Base-by-base conservation (phyloP, 2,797 vertebrate genomes). In the Sebastes flavidus region DNA sequence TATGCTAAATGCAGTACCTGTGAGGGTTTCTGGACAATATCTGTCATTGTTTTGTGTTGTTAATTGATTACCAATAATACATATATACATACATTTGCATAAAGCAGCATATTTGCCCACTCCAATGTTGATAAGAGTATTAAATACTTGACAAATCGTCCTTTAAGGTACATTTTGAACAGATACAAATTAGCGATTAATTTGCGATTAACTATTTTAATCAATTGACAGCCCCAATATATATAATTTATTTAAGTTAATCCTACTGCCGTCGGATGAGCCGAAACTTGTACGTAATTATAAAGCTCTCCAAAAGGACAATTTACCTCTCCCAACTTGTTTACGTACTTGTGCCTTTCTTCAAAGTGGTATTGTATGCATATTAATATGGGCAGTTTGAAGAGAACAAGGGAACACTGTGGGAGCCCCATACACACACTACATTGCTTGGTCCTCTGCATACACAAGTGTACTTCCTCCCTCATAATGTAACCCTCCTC, bases 391-490 rank as follows among this genome's bases (percentile, higher is more conserved):
- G 1, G 3, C 18, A 16, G 20, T 70, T 49, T 84, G 20, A 75
- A 30, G 52, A 65, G 32, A 77, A 38, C 3, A 34, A 18, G 20
- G 58, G 61, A 30, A 78, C 55, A 54, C 25, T 61, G 38, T 27
- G 55, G 24, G 32, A 60, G 72, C 18, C 46, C 55, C 8, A 29
- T 7, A 32, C n/a, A 65, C 54, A 72, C 46, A 76, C 60, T 54
- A 38, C 8, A 5, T 56, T 27, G 42, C 10, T 16, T 22, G 25
- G 12, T 63, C 22, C 30, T 81, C 58, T 72, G 29, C 11, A 75
- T 42, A 82, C 65, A 72, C 60, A 66, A 75, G 65, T 61, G 59
- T 72, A 78, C 70, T 65, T 77, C 81, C 72, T 85, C 46, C 46
- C 42, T 87, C 70, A 63, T 46, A 80, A 68, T 84, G 68, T 72